Evolutionary conservation across 2,797 vertebrate species (phyloP).

Genomic region (Novumbra hubbsi): DNA sequence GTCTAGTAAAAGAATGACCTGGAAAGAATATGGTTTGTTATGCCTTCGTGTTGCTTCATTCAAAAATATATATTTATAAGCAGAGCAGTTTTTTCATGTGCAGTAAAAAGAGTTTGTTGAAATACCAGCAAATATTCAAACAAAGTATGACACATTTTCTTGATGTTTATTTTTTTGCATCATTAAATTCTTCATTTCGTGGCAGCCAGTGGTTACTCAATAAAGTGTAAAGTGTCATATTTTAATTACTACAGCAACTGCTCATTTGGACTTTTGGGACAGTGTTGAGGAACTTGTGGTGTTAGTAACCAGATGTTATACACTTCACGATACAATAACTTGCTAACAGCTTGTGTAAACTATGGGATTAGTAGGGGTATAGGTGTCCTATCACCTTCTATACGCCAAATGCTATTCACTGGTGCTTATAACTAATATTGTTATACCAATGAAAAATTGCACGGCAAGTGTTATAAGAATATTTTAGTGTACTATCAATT

Average conservation of each 20-base stretch:
- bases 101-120: background rate
- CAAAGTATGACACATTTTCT: background rate
- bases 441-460: background rate
- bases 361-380: background rate
- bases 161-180: background rate
- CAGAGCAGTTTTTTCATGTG: background rate
- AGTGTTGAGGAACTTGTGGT: background rate
- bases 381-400: background rate
- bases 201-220: background rate
- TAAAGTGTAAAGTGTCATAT: background rate
- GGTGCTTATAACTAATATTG: background rate
- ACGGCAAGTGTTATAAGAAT: background rate
- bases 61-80: constrained; percentile 4
- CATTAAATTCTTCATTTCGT: background rate
- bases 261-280: background rate
- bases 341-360: background rate
- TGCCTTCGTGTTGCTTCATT: background rate
- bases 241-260: background rate
- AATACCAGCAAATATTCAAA: background rate
- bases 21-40: background rate
- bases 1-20: background rate
- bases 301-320: background rate
- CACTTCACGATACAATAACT: background rate
- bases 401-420: background rate
- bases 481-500: constrained; percentile 1